Percentiles rank a stretch among this genome's conserved stretches.
Evolutionary conservation across 2,888 invertebrate genomes (phyloP).

Genomic region (Himalopsyche kuldschensis): DNA sequence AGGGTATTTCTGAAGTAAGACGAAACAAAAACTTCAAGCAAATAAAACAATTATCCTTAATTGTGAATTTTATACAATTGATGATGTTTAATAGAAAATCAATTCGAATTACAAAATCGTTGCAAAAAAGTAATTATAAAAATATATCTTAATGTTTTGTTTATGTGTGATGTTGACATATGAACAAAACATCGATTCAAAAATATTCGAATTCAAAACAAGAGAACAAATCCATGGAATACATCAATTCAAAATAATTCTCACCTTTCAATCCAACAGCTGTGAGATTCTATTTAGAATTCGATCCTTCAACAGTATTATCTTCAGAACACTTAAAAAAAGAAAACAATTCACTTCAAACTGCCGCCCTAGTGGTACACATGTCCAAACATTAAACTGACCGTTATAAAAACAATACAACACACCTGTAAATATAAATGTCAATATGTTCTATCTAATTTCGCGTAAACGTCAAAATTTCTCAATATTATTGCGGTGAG

Average conservation of each 20-base stretch:
- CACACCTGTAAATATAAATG: neutral
- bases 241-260: neutral
- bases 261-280: neutral
- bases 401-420: neutral
- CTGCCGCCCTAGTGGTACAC: constrained; percentile 16
- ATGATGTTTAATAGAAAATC: too few species aligned
- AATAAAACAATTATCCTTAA: too few species aligned
- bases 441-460: neutral
- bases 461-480: constrained; percentile 3
- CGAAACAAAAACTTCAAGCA: too few species aligned
- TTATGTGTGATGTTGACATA: neutral
- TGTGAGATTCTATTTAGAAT: neutral
- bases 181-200: neutral
- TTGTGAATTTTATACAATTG: too few species aligned
- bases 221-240: neutral
- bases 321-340: neutral
- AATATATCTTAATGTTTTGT: neutral
- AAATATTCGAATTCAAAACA: neutral
- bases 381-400: constrained; percentile 10
- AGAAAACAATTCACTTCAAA: neutral
- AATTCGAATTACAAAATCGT: too few species aligned
- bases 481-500: neutral
- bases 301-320: neutral
- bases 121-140: too few species aligned
- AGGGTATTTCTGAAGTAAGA: too few species aligned